phyloP scores from a whole-genome alignment of 2,113 vertebrate genomes.

The Cinclus cinclus region DNA sequence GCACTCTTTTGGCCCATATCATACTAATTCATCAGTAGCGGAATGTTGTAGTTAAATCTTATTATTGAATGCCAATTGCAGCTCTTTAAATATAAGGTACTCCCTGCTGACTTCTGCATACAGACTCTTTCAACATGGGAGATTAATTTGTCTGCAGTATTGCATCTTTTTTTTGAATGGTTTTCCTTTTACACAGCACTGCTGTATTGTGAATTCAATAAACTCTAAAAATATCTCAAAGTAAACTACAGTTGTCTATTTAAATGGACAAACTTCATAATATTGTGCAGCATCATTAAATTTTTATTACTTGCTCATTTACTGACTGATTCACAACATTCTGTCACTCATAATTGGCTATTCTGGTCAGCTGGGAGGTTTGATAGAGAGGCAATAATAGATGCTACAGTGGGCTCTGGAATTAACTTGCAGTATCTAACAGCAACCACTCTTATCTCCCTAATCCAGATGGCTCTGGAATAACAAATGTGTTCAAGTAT shows the following conservation, averaged over 20 bases:
- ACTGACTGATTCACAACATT: not conserved
- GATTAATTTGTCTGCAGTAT: constrained; percentile 7
- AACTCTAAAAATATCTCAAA: constrained; percentile 27
- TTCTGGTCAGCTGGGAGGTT: not conserved
- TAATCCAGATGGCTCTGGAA: not conserved
- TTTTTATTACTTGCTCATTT: constrained; percentile 23
- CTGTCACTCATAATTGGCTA: not conserved
- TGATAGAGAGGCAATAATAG: not conserved
- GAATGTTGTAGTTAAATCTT: constrained; percentile 2
- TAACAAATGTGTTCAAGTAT: not conserved
- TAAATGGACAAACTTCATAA: not conserved
- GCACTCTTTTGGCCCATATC: not conserved
- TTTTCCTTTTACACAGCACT: not conserved
- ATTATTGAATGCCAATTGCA: constrained; percentile 5
- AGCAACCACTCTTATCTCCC: not conserved
- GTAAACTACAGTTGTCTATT: not conserved
- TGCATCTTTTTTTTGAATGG: not conserved
- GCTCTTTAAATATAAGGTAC: not conserved
- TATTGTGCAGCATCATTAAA: not conserved
- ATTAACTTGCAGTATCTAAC: not conserved
- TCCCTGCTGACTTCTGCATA: not conserved
- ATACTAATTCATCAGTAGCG: not conserved
- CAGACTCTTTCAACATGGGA: not conserved
- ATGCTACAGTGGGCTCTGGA: not conserved
- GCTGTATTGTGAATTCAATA: not conserved